Evolutionary conservation across 2,888 invertebrate species (phyloP).

Genomic region (Camponotus fellah): DNA sequence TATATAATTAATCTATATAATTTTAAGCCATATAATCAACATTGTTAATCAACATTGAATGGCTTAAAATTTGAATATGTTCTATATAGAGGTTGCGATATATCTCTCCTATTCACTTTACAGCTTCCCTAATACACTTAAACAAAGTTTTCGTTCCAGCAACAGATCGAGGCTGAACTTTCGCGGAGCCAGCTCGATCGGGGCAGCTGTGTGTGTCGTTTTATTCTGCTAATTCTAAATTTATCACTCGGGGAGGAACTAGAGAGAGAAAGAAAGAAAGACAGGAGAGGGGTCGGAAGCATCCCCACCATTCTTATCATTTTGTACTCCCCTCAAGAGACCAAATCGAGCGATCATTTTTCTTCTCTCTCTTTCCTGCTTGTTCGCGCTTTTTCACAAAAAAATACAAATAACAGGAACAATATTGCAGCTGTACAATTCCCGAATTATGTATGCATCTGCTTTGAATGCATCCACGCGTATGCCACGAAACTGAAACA

Average conservation of each 20-base stretch:
- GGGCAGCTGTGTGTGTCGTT: conserved; percentile 64
- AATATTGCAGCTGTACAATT: conserved; percentile 45
- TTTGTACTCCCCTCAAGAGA: conserved; percentile 36
- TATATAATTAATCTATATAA: neutral
- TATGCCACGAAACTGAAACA: conserved; percentile 11
- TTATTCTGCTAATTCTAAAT: conserved; percentile 72
- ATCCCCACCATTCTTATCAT: conserved; percentile 42
- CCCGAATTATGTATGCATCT: conserved; percentile 66
- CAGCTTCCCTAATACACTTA: neutral
- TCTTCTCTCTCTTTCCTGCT: conserved; percentile 34
- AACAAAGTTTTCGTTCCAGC: conserved; percentile 37
- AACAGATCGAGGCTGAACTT: conserved; percentile 41
- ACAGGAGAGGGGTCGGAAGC: conserved; percentile 41
- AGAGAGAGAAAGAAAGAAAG: conserved; percentile 31
- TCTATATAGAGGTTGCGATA: neutral
- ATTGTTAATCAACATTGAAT: neutral
- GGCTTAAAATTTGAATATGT: neutral
- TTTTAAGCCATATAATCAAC: neutral
- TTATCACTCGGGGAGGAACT: conserved; percentile 59
- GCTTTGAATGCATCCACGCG: conserved; percentile 5
- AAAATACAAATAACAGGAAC: neutral
- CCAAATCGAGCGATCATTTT: conserved; percentile 43
- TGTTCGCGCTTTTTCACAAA: conserved; percentile 18
- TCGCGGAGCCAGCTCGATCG: conserved; percentile 32
- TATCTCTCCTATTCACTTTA: neutral